Conservation (phyloP, 2,113 vertebrate species). For the Bombycilla garrulus region DNA sequence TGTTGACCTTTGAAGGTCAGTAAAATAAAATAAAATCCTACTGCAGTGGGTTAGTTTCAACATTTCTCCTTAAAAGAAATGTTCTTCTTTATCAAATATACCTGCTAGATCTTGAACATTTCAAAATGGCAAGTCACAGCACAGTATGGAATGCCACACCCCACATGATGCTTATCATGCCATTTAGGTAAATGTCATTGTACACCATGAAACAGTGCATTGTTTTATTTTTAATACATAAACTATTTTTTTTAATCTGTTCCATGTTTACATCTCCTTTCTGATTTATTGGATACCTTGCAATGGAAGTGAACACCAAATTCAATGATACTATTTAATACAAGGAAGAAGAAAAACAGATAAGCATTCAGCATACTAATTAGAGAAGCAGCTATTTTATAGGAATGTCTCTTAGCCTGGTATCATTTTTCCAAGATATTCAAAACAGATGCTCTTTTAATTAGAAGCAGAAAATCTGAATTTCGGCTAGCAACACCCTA, state of each 20-base stretch:
- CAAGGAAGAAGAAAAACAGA: background rate
- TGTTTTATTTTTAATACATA: background rate
- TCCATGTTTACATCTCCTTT: background rate
- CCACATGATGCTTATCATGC: background rate
- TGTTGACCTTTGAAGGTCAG: background rate
- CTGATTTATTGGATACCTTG: background rate
- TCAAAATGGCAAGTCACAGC: background rate
- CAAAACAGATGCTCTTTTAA: slow-evolving; percentile 64
- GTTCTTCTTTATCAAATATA: background rate
- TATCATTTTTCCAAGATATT: background rate
- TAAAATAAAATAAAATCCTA: background rate
- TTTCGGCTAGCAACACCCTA: slow-evolving; percentile 13
- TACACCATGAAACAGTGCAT: background rate
- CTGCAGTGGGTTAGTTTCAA: background rate
- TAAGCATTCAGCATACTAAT: background rate
- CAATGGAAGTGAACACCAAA: background rate
- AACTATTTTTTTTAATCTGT: background rate
- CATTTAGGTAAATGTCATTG: background rate
- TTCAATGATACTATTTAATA: background rate
- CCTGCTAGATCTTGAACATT: background rate
- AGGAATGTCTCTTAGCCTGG: background rate
- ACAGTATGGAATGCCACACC: background rate
- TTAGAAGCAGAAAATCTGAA: slow-evolving; percentile 40
- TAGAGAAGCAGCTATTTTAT: slow-evolving; percentile 34
- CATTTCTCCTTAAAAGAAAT: background rate